Evolutionary conservation across 2,888 invertebrate species (phyloP), one percentile per base, ranked within the genome.

Genomic region (Limenitis arthemis): DNA sequence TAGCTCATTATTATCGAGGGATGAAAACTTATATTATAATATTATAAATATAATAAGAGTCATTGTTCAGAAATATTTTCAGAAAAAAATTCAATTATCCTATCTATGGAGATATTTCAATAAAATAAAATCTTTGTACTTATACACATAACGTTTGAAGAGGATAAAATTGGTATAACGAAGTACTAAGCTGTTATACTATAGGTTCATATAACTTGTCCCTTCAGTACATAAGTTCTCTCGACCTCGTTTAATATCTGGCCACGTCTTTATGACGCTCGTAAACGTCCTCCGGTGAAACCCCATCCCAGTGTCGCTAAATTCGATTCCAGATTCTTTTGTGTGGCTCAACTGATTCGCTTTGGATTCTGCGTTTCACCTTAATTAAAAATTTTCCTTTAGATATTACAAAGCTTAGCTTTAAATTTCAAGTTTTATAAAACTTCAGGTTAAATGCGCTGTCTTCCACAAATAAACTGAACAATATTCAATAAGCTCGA

Each of bases 401-500:
- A 36, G 12, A 8, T 28, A 30, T n/a, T 30, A 5, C 9, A 36
- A 28, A 8, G 41, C 47, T 44, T 39, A 8, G 33, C 28, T 28
- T 44, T 33, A 29, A 39, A 36, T n/a, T n/a, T 39, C 32, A 32
- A 47, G 28, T 47, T 53, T 59, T 46, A 54, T 55, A 55, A 65
- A 68, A 48, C 56, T 67, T 64, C 66, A 68, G 79, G 81, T 79
- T 77, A 77, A 79, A 75, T 69, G 72, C 73, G 77, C 74, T 82
- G 79, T 83, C 83, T 77, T 77, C 83, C 79, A 74, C 75, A 84
- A 83, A 84, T 82, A 84, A 78, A 75, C 72, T 67, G 73, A 77
- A 80, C 79, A 81, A 80, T 81, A 82, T 85, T 84, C 84, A 85
- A 85, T 84, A 85, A 84, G 67, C 64, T 67, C 65, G 69, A 70